A percentile compares a stretch with the other conserved stretches of the same genome.
Conservation (phyloP, 2,888 invertebrate species). For the Biston stratarius region DNA sequence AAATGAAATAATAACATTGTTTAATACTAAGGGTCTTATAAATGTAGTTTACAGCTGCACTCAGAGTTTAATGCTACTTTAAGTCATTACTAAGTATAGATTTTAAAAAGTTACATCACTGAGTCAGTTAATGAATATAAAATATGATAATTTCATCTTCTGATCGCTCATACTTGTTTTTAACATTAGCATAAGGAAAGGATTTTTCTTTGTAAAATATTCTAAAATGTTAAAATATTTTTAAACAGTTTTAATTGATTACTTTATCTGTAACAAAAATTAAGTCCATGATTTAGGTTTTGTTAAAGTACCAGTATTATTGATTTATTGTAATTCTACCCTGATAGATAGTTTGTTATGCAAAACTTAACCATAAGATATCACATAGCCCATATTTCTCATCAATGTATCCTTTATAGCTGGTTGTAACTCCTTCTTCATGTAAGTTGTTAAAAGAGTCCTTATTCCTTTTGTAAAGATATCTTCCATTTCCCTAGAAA, state of each 20-base stretch:
- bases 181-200: too few species aligned
- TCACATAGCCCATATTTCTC: slow-evolving; percentile 95
- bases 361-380: slow-evolving; percentile 90
- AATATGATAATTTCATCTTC: too few species aligned
- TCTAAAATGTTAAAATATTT: too few species aligned
- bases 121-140: too few species aligned
- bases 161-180: too few species aligned
- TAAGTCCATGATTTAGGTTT: not conserved
- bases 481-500: slow-evolving; percentile 93
- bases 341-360: not conserved
- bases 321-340: not conserved
- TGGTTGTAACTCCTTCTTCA: slow-evolving; percentile 93
- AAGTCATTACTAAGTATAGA: too few species aligned
- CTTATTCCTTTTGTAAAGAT: slow-evolving; percentile 94
- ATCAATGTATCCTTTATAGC: slow-evolving; percentile 95
- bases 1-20: not conserved
- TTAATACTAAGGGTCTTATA: not conserved
- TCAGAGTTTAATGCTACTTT: too few species aligned
- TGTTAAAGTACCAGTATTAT: not conserved
- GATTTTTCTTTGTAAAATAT: too few species aligned
- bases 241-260: too few species aligned
- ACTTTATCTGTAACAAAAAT: too few species aligned
- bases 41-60: too few species aligned
- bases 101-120: too few species aligned
- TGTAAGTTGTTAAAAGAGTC: slow-evolving; percentile 92